These are phyloP conservation scores for Oscheius sp. DNA, from an alignment of 2,888 invertebrate species.

Conservation along the genomic window DNA sequence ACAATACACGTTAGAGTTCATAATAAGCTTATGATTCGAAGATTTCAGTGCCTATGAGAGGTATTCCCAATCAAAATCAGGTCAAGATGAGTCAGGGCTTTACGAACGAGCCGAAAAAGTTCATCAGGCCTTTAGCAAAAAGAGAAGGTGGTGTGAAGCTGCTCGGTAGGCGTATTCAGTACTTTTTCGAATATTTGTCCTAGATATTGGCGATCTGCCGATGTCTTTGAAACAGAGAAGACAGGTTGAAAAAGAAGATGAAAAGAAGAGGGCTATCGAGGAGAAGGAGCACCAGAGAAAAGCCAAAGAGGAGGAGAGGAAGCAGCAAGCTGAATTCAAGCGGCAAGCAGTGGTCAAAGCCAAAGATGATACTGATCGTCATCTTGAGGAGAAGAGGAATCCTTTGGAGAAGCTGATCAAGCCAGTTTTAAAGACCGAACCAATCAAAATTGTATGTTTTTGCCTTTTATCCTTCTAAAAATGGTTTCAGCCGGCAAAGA, in stretches of 20 bases:
- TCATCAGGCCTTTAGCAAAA: conserved; percentile 53
- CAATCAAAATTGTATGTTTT: conserved; percentile 8
- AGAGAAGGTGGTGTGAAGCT: conserved; percentile 40
- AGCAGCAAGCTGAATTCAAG: background rate
- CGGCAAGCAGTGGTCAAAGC: background rate
- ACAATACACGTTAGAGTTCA: conserved; percentile 44
- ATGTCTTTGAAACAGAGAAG: conserved; percentile 44
- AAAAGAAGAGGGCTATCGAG: conserved; percentile 37
- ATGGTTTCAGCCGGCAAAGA: background rate
- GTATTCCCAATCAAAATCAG: conserved; percentile 47
- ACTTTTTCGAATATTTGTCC: background rate
- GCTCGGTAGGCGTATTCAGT: conserved; percentile 12
- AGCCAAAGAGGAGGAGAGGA: conserved; percentile 24
- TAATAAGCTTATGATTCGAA: background rate
- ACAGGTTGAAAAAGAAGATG: conserved; percentile 35
- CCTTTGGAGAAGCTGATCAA: conserved; percentile 6
- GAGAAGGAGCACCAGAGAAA: conserved; percentile 37
- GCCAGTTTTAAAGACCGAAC: background rate
- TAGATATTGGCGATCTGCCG: conserved; percentile 58
- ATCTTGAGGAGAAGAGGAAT: conserved; percentile 1
- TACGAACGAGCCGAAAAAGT: conserved; percentile 63
- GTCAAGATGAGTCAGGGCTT: conserved; percentile 59
- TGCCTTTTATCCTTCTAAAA: background rate
- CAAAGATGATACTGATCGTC: conserved; percentile 20
- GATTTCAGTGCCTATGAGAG: conserved; percentile 60